Conservation (phyloP, 2,888 invertebrate genomes). For the Amphipoea lucens region DNA sequence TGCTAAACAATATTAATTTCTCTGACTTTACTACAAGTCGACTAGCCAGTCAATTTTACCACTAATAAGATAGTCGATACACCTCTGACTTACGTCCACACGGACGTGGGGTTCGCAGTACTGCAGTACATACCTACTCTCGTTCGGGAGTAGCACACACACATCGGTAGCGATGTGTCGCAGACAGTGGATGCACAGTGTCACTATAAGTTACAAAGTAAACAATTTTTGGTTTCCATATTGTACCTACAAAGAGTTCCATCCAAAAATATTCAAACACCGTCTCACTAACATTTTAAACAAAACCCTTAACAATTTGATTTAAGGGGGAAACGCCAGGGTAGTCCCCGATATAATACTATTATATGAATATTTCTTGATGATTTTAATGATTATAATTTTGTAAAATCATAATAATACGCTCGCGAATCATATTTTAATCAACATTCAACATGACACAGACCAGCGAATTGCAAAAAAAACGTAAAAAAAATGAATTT, state of each 20-base stretch:
- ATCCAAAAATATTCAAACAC: constrained; percentile 80
- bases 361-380: not conserved
- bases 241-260: constrained; percentile 82
- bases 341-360: not conserved
- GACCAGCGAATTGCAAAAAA: not conserved
- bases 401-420: too few relatives aligned
- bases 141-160: constrained; percentile 14
- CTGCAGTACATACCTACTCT: constrained; percentile 21
- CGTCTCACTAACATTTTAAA: constrained; percentile 45
- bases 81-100: constrained; percentile 39
- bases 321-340: constrained; percentile 2
- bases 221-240: constrained; percentile 86
- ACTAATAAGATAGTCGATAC: constrained; percentile 55
- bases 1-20: not conserved
- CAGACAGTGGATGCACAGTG: constrained; percentile 57
- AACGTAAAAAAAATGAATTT: not conserved
- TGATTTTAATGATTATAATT: too few relatives aligned
- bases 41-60: constrained; percentile 43
- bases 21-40: constrained; percentile 7
- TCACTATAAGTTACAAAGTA: constrained; percentile 79
- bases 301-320: constrained; percentile 36
- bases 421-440: not conserved
- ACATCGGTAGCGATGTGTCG: constrained; percentile 27
- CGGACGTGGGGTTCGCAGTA: constrained; percentile 7
- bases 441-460: not conserved